A percentile compares a stretch with the other conserved stretches of the same genome.
These are phyloP conservation scores for Grammomys surdaster DNA, from an alignment of 2,113 vertebrate genomes.

Conservation along the genomic window DNA sequence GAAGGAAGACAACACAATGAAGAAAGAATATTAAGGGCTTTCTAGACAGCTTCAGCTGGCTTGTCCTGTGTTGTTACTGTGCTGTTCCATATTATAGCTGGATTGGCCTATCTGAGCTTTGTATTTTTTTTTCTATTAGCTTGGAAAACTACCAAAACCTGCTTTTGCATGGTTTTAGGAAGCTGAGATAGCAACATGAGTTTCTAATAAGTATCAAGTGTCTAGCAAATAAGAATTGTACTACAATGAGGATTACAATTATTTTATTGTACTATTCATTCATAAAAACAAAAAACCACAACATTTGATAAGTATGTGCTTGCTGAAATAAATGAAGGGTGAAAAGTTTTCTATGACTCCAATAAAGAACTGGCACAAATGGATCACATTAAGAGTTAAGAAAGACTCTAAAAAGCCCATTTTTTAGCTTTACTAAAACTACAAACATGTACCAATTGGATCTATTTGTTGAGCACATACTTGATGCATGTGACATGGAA, in stretches of 20 bases:
- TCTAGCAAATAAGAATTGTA: not conserved
- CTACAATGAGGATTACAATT: not conserved
- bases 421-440: constrained; percentile 47
- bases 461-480: not conserved
- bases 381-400: constrained; percentile 44
- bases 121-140: constrained; percentile 5
- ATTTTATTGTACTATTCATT: not conserved
- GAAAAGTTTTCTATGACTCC: constrained; percentile 35
- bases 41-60: not conserved
- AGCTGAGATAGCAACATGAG: not conserved
- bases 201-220: not conserved
- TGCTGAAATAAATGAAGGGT: not conserved
- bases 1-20: not conserved
- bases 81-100: not conserved
- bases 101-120: not conserved
- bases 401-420: not conserved
- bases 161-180: not conserved
- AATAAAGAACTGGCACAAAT: constrained; percentile 19
- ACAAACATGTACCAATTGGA: constrained; percentile 28
- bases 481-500: constrained; percentile 10
- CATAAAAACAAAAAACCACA: not conserved
- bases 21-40: not conserved
- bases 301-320: not conserved
- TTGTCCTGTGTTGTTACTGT: not conserved
- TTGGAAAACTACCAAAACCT: not conserved